phyloP scores from a whole-genome alignment of 2,113 vertebrate genomes.

The Hiodon alosoides region DNA sequence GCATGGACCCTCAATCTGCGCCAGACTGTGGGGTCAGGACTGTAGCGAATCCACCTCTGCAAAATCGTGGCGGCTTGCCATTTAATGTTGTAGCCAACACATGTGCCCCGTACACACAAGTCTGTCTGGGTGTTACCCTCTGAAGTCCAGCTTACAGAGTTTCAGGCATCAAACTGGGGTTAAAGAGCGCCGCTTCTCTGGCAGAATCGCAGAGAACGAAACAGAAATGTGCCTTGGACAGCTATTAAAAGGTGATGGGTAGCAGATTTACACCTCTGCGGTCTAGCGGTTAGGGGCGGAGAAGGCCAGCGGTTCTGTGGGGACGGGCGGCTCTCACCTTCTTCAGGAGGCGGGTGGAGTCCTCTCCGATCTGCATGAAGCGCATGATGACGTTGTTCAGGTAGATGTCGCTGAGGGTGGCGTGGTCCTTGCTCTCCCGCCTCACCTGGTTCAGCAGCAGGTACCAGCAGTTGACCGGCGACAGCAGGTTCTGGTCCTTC shows the following conservation, averaged over 20 bases:
- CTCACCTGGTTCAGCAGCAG: slow-evolving; percentile 94
- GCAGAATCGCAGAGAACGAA: too few relatives aligned
- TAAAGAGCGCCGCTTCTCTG: too few relatives aligned
- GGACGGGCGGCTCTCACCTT: slow-evolving; percentile 68
- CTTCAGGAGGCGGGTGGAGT: slow-evolving; percentile 96
- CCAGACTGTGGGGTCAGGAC: too few relatives aligned
- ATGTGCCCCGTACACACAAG: too few relatives aligned
- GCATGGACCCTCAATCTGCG: too few relatives aligned
- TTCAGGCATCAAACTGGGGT: too few relatives aligned
- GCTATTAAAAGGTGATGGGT: not conserved
- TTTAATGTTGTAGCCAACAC: too few relatives aligned
- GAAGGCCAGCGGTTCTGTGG: not conserved
- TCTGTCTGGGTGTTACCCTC: too few relatives aligned
- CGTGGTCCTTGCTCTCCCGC: slow-evolving; percentile 95
- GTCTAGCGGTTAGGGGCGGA: not conserved
- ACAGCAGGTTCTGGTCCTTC: slow-evolving; percentile 95
- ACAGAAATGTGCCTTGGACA: not conserved
- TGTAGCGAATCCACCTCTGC: too few relatives aligned
- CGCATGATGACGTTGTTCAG: slow-evolving; percentile 96
- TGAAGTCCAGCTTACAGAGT: too few relatives aligned
- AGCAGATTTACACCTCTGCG: not conserved
- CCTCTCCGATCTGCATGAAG: slow-evolving; percentile 96
- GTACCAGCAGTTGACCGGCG: slow-evolving; percentile 98
- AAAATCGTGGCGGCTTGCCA: too few relatives aligned
- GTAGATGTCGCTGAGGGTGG: slow-evolving; percentile 93